Evolutionary conservation across 2,113 vertebrate species (phyloP).

Genomic region (Pseudois nayaur): DNA sequence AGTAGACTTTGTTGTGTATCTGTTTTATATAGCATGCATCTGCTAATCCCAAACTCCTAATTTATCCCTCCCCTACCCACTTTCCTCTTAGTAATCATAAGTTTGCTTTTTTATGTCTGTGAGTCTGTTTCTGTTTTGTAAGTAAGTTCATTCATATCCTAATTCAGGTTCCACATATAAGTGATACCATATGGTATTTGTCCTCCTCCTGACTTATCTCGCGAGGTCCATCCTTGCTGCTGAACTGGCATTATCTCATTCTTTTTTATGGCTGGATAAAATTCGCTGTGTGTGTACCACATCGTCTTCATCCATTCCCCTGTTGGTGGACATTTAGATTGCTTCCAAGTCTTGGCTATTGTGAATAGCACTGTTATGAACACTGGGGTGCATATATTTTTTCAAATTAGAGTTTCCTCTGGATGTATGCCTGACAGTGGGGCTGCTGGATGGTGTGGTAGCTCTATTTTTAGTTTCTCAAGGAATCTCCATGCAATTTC

Average conservation of each 20-base stretch:
- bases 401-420: not conserved
- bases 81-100: not conserved
- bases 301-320: not conserved
- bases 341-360: not conserved
- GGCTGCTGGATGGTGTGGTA: not conserved
- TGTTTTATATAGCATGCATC: not conserved
- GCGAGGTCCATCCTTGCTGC: not conserved
- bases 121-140: not conserved
- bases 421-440: not conserved
- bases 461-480: not conserved
- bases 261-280: not conserved
- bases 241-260: not conserved
- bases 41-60: not conserved
- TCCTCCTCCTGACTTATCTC: not conserved
- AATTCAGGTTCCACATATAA: not conserved
- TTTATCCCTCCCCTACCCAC: not conserved
- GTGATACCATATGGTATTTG: not conserved
- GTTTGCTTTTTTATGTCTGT: not conserved
- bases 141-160: not conserved
- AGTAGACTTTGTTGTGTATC: not conserved
- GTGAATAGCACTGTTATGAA: not conserved
- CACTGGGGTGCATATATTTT: not conserved
- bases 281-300: not conserved
- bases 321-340: not conserved
- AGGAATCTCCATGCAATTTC: not conserved